phyloP scores from a whole-genome alignment of 2,797 vertebrate genomes.

The Danionella dracula region DNA sequence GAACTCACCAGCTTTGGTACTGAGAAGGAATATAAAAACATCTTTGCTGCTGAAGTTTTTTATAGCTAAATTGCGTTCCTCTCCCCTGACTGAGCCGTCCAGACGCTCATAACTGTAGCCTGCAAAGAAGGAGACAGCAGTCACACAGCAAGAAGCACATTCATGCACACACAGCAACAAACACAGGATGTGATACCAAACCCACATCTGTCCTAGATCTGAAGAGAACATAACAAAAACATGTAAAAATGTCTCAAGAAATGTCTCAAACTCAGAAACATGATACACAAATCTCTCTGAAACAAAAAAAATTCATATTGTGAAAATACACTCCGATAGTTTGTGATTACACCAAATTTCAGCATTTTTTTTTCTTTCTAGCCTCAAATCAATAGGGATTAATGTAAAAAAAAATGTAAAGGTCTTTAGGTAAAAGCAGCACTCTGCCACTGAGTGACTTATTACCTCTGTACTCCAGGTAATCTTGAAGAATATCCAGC shows the following conservation, averaged over 20 bases:
- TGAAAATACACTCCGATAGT: too few relatives aligned
- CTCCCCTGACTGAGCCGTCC: conserved; percentile 87
- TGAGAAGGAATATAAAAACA: conserved; percentile 85
- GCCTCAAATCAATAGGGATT: too few relatives aligned
- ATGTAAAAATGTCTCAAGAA: background rate
- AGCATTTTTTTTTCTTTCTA: background rate
- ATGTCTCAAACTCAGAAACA: background rate
- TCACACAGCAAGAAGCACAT: background rate
- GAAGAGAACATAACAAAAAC: conserved; percentile 12
- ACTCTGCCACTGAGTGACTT: background rate
- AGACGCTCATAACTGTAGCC: conserved; percentile 90
- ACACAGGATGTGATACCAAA: conserved; percentile 36
- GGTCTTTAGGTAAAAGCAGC: too few relatives aligned
- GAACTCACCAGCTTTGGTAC: conserved; percentile 84
- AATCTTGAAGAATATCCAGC: conserved; percentile 91
- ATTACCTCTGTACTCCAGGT: conserved; percentile 86
- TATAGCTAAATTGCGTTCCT: conserved; percentile 86
- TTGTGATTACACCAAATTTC: background rate
- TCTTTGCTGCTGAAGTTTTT: conserved; percentile 86
- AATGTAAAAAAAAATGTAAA: too few relatives aligned
- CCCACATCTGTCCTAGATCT: conserved; percentile 34
- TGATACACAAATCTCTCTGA: background rate
- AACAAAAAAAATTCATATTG: background rate
- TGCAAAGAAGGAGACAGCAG: conserved; percentile 44
- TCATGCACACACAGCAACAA: background rate